Evolutionary conservation across 2,797 vertebrate genomes (phyloP), one percentile per base, ranked within the genome.

Genomic region (Molossus molossus): DNA sequence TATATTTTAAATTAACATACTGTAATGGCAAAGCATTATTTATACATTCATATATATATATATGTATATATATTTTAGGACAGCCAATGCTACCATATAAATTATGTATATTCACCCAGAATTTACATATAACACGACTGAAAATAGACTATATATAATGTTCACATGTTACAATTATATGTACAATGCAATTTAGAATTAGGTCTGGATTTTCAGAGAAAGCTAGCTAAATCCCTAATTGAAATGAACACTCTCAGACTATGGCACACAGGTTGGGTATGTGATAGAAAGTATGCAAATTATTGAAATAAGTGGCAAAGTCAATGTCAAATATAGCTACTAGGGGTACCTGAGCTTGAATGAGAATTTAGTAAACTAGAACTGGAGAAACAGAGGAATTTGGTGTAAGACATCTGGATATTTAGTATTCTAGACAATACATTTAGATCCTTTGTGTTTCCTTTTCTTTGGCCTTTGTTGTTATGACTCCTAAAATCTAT

Each of bases 121-220:
- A 50, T 40, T 96, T 69, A 65, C 25, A 21, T 33, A n/a, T 50
- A 57, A 72, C n/a, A 69, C 69, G 27, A 87, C 79, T 77, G 15
- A 58, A 86, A 73, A 67, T 3, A 77, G 37, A 18, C 23, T 58
- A 5, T 25, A 17, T 33, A 14, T 53, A 92, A 82, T 85, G 48
- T 75, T 94, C 29, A 73, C 20, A 58, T 55, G 14, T 64, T 87
- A 83, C 64, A 70, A n/a, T 84, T 94, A 91, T 79, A 73, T 65
- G 17, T 79, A 55, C n/a, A 1, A 27, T 48, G 62, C 13, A 33
- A 69, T 73, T 90, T 96, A 90, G 50, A 96, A 27, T 88, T 86
- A 86, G 33, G 82, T 64, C 15, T 87, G 45, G 29, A 75, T 96
- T 12, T 75, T 86, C 27, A n/a, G 53, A 82, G 64, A 81, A 84